Evolutionary conservation across 2,888 invertebrate species (phyloP), one percentile per base, ranked within the genome.

Genomic region (Cephonodes hylas): DNA sequence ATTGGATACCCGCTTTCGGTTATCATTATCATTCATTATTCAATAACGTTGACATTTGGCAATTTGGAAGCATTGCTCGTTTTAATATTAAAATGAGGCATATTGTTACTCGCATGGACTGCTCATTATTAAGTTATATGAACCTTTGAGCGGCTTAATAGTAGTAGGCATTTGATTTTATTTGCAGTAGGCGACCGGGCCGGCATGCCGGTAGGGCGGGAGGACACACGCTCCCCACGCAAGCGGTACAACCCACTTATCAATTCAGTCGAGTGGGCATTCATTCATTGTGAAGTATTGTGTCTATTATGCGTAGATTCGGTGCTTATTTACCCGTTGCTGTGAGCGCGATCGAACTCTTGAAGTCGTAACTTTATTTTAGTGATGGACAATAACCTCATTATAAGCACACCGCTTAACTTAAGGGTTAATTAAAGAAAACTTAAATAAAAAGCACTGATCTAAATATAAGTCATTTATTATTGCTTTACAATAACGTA

Each of bases 211-310:
- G 79, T 79, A 82, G 82, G 85, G 82, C 85, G 84, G 83, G 74
- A 77, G 78, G 75, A 70, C 77, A 68, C 70, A 27, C 65, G 74
- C 76, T 80, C 81, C 79, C 81, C 79, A 76, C 76, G 74, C 78
- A 72, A 78, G 74, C 80, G 82, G 84, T 77, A 83, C 89, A 87
- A 80, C 90, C 90, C 91, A 91, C 90, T 91, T 91, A 91, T 90
- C 91, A 91, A 91, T 91, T 89, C 91, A 88, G 83, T 87, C 88
- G 89, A 90, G 90, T 89, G 90, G 88, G 84, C 85, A 89, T 88
- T 88, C 89, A 88, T 86, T 89, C 90, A 90, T 88, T 86, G 88
- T 84, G 81, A 81, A 83, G 82, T 86, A 88, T 88, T 89, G 85
- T 86, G 82, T 77, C 88, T 84, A 88, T 89, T 89, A 90, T 86